Base-by-base conservation (phyloP, 2,888 invertebrate species). In the Fissipunctia ypsillon region DNA sequence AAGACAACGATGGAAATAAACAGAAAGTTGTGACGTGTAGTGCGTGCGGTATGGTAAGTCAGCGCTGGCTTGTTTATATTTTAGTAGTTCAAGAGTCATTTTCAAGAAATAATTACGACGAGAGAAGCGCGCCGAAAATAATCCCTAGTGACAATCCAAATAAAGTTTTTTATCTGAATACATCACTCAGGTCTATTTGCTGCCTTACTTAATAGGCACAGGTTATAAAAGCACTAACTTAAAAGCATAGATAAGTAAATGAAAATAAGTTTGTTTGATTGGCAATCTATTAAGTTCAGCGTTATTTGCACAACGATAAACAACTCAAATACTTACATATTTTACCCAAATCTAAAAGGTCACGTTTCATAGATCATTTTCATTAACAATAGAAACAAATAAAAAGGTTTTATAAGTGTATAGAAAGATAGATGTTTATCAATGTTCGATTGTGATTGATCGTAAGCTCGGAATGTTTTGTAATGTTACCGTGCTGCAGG, bases 21-120 rank as follows among this genome's bases (percentile, higher is more conserved):
- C 85, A 84, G 79, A 80, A 65, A 76, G 83, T 88, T 71, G 73
- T 75, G 81, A 84, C 41, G 74, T 85, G 84, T 84, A 76, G 76
- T 77, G 81, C 66, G 73, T 48, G 76, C 87, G 87, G 67, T 64
- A 88, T 87, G 86, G 88, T 86, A 45, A 87, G 86, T 83, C 71
- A 84, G 84, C 84, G 73, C 50, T 28, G 19, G 19, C 19, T 19
- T 45, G 41, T 61, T 61, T 48, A 59, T 38, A 10, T 31, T 19
- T 59, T 31, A 14, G 7, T 28, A 25, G 14, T 16, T 1, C 50
- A 19, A 28, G 1, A n/a, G 38, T 25, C 1, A n/a, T n/a, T 31
- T 52, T 25, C 3, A 80, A 12, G 28, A 28, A 43, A 31, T 31
- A 45, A 45, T 4, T 10, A 43, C 3, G 25, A n/a, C 9, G 6